Percentiles rank a stretch among this genome's conserved stretches.
These are phyloP conservation scores for Anguilla marmorata DNA, from an alignment of 2,797 vertebrate genomes.

Conservation along the genomic window DNA sequence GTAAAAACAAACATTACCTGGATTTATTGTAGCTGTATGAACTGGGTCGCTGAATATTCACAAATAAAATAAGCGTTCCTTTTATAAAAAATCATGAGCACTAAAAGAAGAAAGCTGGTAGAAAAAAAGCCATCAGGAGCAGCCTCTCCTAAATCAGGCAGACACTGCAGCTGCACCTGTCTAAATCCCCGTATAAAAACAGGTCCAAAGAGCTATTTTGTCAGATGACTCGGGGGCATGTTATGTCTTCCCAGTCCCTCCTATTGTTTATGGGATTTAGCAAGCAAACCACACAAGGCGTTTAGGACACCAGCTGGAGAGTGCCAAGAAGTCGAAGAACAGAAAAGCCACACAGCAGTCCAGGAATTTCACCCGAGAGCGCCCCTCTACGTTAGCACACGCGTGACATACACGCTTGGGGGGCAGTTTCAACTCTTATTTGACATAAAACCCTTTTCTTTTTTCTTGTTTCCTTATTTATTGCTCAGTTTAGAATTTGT, in stretches of 20 bases:
- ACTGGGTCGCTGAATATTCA: background rate
- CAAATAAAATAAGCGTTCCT: background rate
- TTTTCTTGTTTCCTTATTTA: no score
- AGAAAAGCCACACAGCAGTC: background rate
- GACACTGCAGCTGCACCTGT: background rate
- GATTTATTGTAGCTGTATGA: background rate
- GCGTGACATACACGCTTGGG: background rate
- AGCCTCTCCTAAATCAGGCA: background rate
- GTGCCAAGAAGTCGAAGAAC: background rate
- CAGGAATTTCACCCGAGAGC: background rate
- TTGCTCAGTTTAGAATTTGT: no score
- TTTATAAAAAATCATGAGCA: background rate
- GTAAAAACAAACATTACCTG: background rate
- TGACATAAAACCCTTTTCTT: no score
- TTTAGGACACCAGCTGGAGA: background rate
- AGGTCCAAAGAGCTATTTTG: background rate
- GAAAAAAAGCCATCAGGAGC: background rate
- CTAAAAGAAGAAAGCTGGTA: background rate
- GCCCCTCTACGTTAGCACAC: background rate
- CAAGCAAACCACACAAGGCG: background rate
- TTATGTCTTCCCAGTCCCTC: background rate
- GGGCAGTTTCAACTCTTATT: no score
- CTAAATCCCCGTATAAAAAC: background rate
- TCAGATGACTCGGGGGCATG: background rate
- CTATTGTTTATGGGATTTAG: background rate